Evolutionary conservation across 1,140 invertebrate genomes (phyloP).

Genomic region (Magallana gigas): DNA sequence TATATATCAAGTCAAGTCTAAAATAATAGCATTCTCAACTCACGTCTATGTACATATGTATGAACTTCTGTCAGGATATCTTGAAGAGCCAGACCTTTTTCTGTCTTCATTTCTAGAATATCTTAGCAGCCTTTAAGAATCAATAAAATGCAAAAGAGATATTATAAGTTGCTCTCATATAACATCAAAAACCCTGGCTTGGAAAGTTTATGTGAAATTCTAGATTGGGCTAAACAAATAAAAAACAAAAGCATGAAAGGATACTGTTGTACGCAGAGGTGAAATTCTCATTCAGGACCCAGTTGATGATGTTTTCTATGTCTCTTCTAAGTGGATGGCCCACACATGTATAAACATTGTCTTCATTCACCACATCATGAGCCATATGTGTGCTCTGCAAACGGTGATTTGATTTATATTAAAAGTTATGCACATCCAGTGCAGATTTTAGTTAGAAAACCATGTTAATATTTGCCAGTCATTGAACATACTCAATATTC

Average conservation of each 20-base stretch:
- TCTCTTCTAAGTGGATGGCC: conserved; percentile 95
- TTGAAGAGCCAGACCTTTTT: conserved; percentile 92
- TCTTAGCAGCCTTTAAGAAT: conserved; percentile 81
- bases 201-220: not conserved
- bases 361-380: conserved; percentile 91
- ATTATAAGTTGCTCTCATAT: not conserved
- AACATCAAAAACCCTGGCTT: not conserved
- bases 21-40: conserved; percentile 73
- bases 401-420: too few relatives aligned
- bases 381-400: conserved; percentile 93
- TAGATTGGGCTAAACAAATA: too few relatives aligned
- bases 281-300: conserved; percentile 93
- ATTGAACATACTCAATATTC: too few relatives aligned
- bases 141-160: not conserved
- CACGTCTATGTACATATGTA: conserved; percentile 91
- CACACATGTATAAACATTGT: conserved; percentile 97
- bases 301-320: conserved; percentile 93
- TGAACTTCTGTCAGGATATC: conserved; percentile 96
- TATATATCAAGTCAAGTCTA: too few relatives aligned
- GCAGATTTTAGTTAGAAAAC: too few relatives aligned
- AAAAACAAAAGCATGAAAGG: conserved; percentile 58
- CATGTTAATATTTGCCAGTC: too few relatives aligned
- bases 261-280: conserved; percentile 91
- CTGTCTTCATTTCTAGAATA: conserved; percentile 88
- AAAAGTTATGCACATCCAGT: too few relatives aligned